A percentile compares a stretch with the other conserved stretches of the same genome.
phyloP scores from a whole-genome alignment of 2,888 invertebrate genomes.

The Lepidonotus clava region DNA sequence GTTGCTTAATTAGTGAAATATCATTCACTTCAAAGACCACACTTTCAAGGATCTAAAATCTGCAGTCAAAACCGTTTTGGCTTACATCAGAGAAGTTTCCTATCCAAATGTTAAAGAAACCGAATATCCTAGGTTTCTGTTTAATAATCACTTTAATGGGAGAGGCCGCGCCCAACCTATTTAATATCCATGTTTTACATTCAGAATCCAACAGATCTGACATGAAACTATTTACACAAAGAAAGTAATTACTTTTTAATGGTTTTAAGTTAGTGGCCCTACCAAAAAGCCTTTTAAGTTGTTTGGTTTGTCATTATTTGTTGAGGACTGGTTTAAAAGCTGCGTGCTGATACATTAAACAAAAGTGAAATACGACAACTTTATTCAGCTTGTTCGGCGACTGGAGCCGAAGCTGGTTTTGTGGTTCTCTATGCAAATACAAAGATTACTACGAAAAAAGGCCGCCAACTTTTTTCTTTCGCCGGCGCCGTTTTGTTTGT shows the following conservation, averaged over 20 bases:
- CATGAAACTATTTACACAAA: neutral
- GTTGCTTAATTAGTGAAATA: constrained; percentile 22
- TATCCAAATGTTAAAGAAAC: no score
- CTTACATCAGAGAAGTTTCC: no score
- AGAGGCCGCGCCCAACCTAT: no score
- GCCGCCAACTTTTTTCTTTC: neutral
- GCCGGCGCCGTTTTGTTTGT: neutral
- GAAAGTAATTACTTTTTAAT: neutral
- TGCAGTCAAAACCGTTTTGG: no score
- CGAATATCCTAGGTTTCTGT: no score
- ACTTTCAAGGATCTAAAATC: neutral
- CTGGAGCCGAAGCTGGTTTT: neutral
- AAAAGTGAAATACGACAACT: neutral
- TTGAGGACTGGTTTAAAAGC: neutral
- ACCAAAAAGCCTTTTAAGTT: constrained; percentile 25
- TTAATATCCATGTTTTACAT: no score
- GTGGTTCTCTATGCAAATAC: neutral
- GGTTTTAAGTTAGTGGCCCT: neutral
- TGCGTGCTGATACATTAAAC: neutral
- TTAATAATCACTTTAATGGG: no score
- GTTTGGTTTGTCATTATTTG: constrained; percentile 16
- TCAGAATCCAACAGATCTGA: neutral
- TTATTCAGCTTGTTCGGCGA: neutral
- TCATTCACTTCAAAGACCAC: neutral
- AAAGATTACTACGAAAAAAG: neutral